Evolutionary conservation across 2,797 vertebrate genomes (phyloP).

Genomic region (Rhinoraja longicauda): DNA sequence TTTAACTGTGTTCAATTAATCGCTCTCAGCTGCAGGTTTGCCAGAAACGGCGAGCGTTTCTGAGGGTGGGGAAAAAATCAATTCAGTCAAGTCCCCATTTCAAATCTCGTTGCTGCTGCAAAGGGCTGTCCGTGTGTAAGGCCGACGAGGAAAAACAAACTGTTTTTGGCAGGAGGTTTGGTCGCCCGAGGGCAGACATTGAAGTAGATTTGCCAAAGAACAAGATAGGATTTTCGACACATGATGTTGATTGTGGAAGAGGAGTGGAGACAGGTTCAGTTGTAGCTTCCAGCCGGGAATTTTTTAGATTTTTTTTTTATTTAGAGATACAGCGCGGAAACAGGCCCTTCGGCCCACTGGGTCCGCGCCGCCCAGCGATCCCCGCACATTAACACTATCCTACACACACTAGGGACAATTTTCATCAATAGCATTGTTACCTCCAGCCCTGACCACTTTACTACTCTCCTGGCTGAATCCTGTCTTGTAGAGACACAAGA

Average conservation of each 20-base stretch:
- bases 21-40: neutral
- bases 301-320: too few species aligned
- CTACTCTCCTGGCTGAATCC: neutral
- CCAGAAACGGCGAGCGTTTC: too few species aligned
- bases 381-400: too few species aligned
- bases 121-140: neutral
- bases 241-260: neutral
- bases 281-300: neutral
- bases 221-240: neutral
- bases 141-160: neutral
- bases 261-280: neutral
- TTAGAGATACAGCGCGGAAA: too few species aligned
- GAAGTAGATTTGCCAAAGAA: neutral
- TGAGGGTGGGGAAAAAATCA: neutral
- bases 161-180: neutral
- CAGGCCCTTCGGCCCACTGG: too few species aligned
- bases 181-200: neutral
- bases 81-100: neutral
- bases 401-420: too few species aligned
- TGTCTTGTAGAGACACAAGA: neutral
- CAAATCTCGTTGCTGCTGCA: neutral
- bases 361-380: too few species aligned
- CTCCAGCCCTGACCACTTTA: neutral
- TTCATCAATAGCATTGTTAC: neutral
- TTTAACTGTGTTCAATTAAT: neutral